Evolutionary conservation across 1,140 invertebrate genomes (phyloP), one percentile per base, ranked within the genome.

Genomic region (Druon quercuslanigerum): DNA sequence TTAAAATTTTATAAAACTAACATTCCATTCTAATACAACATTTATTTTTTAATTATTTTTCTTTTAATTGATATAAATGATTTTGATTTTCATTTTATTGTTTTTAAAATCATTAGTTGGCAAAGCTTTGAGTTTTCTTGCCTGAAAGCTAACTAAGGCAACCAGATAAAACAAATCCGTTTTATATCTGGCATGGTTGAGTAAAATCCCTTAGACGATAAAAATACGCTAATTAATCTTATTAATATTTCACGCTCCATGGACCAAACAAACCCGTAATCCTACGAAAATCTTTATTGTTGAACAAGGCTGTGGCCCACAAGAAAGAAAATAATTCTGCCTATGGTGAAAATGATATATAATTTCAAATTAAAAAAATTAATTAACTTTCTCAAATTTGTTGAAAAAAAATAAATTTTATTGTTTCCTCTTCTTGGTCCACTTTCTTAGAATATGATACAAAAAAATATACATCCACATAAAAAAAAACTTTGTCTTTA

Each of bases 241-340:
- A 80, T 82, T 84, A 84, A 83, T 79, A 79, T 86, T 84, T 84
- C 85, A 89, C 77, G 81, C 83, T 86, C 86, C 84, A 87, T 86
- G 88, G 88, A 89, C 88, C 88, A 89, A 89, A 66, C n/a, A 66
- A 66, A 87, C 77, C 81, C 74, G 75, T 85, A 85, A 86, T 85
- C 80, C 84, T 84, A 83, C 8, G 72, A 66, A 72, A 72, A 72
- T 76, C 75, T 71, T 20, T 76, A 72, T 87, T 87, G 85, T 79
- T 85, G 86, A 86, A 88, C 76, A 82, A 79, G 78, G 82, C 79
- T 82, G 77, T 83, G 79, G 81, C 78, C 73, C 75, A 75, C 19
- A 74, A 82, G 74, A 80, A 81, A 20, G 7, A 25, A 25, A 57
- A 25, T 11, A 57, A 57, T 57, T 20, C 56, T 57, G 19, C 19